Base-by-base conservation (phyloP, 2,797 vertebrate genomes). In the Hafferia zeledoni region DNA sequence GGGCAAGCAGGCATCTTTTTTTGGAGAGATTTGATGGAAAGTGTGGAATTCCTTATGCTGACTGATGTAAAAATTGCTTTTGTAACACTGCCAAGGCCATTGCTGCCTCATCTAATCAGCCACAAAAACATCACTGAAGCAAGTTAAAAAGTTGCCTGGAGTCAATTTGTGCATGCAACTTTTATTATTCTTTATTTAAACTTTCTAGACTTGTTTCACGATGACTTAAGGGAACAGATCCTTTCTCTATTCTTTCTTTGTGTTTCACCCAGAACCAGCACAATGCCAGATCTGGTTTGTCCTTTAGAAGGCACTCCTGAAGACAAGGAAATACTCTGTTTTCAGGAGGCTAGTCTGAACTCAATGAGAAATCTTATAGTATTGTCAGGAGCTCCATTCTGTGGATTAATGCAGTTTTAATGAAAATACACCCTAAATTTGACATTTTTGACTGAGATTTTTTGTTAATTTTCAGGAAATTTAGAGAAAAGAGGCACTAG, bases 11-110 rank as follows among this genome's bases (percentile, higher is more conserved):
- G 53, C 41, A 60, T 44, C 39, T 61, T 69, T 89, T 83, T 83
- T 77, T 56, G 60, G 35, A 83, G 57, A 12, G 33, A 44, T 69
- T 39, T 81, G 70, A 89, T 46, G 43, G 80, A 43, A 93, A 93
- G 49, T n/a, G 49, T 93, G 60, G 83, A 85, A 83, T 71, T 90
- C 68, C 72, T 88, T 83, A 65, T 59, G 68, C 64, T 86, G 84
- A 87, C 31, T 64, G 83, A 93, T 89, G 77, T 75, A 91, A 96
- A 93, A 95, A 82, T 55, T 83, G 67, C 53, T 89, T 95, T 59
- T 93, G 74, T 83, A 85, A 37, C 56, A 31, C 43, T 84, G 92
- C 93, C 91, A 89, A 82, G 82, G 85, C 86, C 56, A 90, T 50
- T 63, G 75, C 75, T 5, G 4, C 60, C 87, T 93, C 76, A 82